phyloP scores from a whole-genome alignment of 2,113 vertebrate genomes.

The Anhinga anhinga region DNA sequence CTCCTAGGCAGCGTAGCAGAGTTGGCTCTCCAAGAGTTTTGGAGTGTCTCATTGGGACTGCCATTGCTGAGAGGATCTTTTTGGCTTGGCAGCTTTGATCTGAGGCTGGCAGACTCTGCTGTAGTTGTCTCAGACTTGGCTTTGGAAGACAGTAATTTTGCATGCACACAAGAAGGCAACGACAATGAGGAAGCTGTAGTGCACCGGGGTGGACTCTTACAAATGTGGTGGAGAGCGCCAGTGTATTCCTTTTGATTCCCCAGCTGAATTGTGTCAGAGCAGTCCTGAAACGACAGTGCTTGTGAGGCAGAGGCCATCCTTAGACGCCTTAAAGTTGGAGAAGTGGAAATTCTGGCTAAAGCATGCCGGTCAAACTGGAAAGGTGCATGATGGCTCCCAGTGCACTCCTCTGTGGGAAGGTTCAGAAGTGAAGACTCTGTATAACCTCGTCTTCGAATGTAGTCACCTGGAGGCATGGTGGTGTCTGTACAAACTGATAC shows the following conservation, averaged over 20 bases:
- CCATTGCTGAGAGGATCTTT: not conserved
- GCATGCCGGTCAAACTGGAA: constrained; percentile 86
- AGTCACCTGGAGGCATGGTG: not conserved
- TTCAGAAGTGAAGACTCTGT: not conserved
- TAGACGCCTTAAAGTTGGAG: constrained; percentile 83
- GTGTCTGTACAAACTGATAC: not conserved
- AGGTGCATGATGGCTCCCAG: constrained; percentile 19
- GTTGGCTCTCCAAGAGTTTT: not conserved
- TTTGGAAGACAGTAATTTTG: not conserved
- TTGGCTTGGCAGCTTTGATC: not conserved
- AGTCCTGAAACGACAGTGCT: not conserved
- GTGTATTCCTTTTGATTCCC: not conserved
- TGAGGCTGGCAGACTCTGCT: not conserved
- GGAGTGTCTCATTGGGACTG: not conserved
- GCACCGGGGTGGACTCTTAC: not conserved
- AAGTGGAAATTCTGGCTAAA: constrained; percentile 84
- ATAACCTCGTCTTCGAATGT: not conserved
- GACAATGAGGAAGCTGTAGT: not conserved
- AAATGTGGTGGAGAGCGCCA: not conserved
- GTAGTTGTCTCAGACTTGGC: not conserved
- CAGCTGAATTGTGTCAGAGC: constrained; percentile 1
- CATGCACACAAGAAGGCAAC: not conserved
- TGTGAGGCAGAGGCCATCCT: constrained; percentile 71
- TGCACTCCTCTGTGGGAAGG: constrained; percentile 35
- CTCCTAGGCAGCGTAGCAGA: not conserved